These are phyloP conservation scores for Pteria penguin DNA, from an alignment of 2,888 invertebrate species.

Conservation along the genomic window DNA sequence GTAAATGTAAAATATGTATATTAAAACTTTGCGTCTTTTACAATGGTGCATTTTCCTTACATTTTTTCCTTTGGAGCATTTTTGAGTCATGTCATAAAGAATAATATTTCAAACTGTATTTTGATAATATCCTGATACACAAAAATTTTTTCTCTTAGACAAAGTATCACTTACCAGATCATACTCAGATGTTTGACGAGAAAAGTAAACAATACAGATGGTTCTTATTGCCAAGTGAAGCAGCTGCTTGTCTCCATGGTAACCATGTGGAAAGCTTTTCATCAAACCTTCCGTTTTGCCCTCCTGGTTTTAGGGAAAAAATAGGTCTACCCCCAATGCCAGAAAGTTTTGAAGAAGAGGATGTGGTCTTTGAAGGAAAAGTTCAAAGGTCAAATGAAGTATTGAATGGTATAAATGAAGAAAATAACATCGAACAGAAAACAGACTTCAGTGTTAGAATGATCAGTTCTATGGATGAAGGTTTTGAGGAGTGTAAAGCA, in stretches of 20 bases:
- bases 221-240: slow-evolving; percentile 94
- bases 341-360: slow-evolving; percentile 9
- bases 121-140: too few relatives aligned
- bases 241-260: slow-evolving; percentile 82
- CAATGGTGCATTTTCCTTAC: too few relatives aligned
- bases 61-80: background rate
- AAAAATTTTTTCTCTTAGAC: slow-evolving; percentile 46
- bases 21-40: too few relatives aligned
- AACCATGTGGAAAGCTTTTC: slow-evolving; percentile 16
- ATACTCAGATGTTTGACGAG: slow-evolving; percentile 86
- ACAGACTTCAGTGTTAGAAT: background rate
- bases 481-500: too few relatives aligned
- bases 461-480: background rate
- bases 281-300: slow-evolving; percentile 61
- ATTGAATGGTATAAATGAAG: background rate
- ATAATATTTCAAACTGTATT: too few relatives aligned
- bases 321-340: slow-evolving; percentile 49
- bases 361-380: background rate
- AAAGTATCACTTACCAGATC: slow-evolving; percentile 83
- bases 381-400: background rate
- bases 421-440: background rate
- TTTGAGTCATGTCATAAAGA: too few relatives aligned
- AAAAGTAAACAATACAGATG: slow-evolving; percentile 88
- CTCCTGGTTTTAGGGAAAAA: slow-evolving; percentile 48
- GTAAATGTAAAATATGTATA: too few relatives aligned